A percentile compares a stretch with the other conserved stretches of the same genome.
Evolutionary conservation across 2,113 vertebrate species (phyloP).

Genomic region (Rhynchopsitta pachyrhyncha): DNA sequence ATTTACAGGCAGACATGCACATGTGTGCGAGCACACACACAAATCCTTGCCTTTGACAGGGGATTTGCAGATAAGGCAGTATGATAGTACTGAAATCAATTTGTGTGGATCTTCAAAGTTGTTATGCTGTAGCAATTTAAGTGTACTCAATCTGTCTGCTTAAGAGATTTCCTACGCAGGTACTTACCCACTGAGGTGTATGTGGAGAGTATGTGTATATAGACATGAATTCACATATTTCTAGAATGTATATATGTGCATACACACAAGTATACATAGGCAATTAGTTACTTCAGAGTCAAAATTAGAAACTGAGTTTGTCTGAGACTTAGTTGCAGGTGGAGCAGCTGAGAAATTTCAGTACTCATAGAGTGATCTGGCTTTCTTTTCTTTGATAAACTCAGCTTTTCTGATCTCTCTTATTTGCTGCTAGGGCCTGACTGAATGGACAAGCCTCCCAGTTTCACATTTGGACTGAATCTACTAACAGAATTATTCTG

Average conservation of each 20-base stretch:
- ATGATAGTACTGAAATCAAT: constrained; percentile 37
- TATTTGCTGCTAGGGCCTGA: neutral
- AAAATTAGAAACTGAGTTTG: neutral
- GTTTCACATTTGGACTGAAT: neutral
- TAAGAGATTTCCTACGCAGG: neutral
- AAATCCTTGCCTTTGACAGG: constrained; percentile 33
- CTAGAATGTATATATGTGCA: neutral
- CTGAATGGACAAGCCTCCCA: neutral
- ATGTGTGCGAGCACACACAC: rapidly evolving
- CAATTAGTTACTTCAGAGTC: neutral
- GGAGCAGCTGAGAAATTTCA: neutral
- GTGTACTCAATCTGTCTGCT: neutral
- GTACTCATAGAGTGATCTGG: neutral
- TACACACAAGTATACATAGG: neutral
- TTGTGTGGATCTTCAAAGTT: constrained; percentile 20
- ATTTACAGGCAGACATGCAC: neutral
- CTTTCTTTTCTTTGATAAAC: neutral
- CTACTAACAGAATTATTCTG: neutral
- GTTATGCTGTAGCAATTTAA: constrained; percentile 25
- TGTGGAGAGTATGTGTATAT: neutral
- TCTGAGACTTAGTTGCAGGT: neutral
- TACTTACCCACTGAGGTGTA: neutral
- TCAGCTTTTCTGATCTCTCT: neutral
- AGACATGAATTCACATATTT: neutral
- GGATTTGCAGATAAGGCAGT: constrained; percentile 32